Evolutionary conservation across 2,113 vertebrate species (phyloP).

Genomic region (Xerus inauris): DNA sequence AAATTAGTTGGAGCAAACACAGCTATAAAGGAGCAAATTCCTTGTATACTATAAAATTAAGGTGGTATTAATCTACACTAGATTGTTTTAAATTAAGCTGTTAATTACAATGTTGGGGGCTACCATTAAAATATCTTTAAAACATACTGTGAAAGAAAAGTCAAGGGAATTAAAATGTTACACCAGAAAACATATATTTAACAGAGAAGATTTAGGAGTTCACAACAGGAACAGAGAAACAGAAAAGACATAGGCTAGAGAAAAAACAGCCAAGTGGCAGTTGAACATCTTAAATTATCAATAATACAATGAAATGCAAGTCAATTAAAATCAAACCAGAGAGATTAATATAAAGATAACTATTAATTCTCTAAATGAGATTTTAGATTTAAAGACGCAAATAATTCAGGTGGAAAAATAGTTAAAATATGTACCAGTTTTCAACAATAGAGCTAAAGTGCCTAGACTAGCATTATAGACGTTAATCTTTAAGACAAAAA

Average conservation of each 20-base stretch:
- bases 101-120: conserved; percentile 7
- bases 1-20: conserved; percentile 2
- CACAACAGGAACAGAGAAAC: background rate
- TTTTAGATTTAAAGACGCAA: background rate
- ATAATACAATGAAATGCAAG: background rate
- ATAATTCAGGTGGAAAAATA: background rate
- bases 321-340: background rate
- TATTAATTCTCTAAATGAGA: background rate
- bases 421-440: background rate
- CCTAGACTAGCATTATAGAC: background rate
- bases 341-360: background rate
- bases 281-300: background rate
- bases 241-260: background rate
- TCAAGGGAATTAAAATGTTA: background rate
- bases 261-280: background rate
- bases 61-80: conserved; percentile 9
- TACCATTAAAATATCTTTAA: conserved; percentile 33
- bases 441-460: background rate
- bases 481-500: background rate
- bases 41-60: background rate
- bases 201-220: background rate
- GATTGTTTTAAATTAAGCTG: conserved; percentile 37
- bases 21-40: background rate
- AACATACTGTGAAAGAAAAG: conserved; percentile 15
- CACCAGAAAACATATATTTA: background rate